Evolutionary conservation across 2,888 invertebrate genomes (phyloP), one percentile per base, ranked within the genome.

Genomic region (Lysandra coridon): DNA sequence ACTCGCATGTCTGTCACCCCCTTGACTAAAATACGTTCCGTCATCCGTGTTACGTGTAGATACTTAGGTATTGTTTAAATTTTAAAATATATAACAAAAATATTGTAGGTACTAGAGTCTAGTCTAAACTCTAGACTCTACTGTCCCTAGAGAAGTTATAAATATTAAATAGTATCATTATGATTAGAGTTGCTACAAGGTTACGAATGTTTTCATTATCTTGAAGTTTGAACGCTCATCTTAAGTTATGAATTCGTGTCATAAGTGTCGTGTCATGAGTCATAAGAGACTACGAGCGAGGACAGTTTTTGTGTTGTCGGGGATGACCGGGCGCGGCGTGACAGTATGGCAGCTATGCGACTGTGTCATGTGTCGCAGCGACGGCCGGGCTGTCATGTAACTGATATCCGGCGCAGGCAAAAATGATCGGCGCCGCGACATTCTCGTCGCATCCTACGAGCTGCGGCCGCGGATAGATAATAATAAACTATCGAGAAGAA

Each of bases 341-440:
- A 23, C 30, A 64, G 64, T 12, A 64, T 64, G 64, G 30, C 64
- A 64, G 64, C 30, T 30, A 64, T 64, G 53, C 17, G 53, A 57
- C 53, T 57, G 4, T 14, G 64, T 64, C 23, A 7, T 57, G 17
- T 57, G 64, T 64, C 23, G 30, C 23, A 64, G 64, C 30, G 10
- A 64, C 1, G 23, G 64, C 10, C 64, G 62, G 1, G 64, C 64
- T 64, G 30, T 30, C 3, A 64, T 64, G 64, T 30, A 10, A 12
- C 64, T 30, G 64, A 64, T 64, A 64, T 64, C 64, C 64, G 64
- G 64, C 30, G 64, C 64, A 7, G 64, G 12, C 64, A 64, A 64
- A 64, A 64, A 64, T 30, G 30, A 30, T 1, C 64, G 64, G 64
- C 64, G 64, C 64, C 64, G 62, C 2, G 57, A 57, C 57, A 17